Percentiles rank a stretch among this genome's conserved stretches.
Evolutionary conservation across 2,888 invertebrate species (phyloP).

Genomic region (Maniola hyperantus): DNA sequence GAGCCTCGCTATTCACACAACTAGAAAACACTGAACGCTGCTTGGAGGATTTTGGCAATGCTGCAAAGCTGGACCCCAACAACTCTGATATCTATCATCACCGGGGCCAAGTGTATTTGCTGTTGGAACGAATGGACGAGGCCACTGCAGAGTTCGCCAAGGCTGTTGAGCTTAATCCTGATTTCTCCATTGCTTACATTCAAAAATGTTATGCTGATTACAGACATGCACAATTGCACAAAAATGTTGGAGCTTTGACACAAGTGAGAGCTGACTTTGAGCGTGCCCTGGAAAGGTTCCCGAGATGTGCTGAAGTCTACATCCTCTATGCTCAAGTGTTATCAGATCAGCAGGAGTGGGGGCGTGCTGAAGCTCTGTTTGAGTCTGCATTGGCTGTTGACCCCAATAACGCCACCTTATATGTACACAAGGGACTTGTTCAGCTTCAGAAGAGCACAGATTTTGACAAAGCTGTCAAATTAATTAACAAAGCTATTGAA

Average conservation of each 20-base stretch:
- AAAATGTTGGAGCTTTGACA: slow-evolving; percentile 84
- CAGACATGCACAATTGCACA: slow-evolving; percentile 84
- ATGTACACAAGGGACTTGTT: slow-evolving; percentile 93
- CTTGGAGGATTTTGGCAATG: slow-evolving; percentile 90
- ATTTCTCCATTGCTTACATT: slow-evolving; percentile 92
- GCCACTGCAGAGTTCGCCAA: slow-evolving; percentile 92
- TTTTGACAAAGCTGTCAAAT: slow-evolving; percentile 88
- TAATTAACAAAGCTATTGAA: slow-evolving; percentile 91
- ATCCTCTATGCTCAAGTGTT: slow-evolving; percentile 95
- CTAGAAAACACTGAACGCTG: slow-evolving; percentile 88
- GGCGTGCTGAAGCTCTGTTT: slow-evolving; percentile 91
- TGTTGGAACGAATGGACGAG: slow-evolving; percentile 90
- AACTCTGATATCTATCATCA: slow-evolving; percentile 97
- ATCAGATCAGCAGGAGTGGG: slow-evolving; percentile 91
- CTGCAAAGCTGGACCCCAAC: slow-evolving; percentile 88
- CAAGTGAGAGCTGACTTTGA: slow-evolving; percentile 89
- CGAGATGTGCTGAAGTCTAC: slow-evolving; percentile 92
- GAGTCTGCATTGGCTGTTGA: slow-evolving; percentile 91
- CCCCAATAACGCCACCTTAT: slow-evolving; percentile 91
- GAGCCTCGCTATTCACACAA: slow-evolving; percentile 93
- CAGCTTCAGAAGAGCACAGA: slow-evolving; percentile 93
- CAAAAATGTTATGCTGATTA: slow-evolving; percentile 96
- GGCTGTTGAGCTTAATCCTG: slow-evolving; percentile 90
- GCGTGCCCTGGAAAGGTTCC: slow-evolving; percentile 89
- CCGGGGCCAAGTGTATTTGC: slow-evolving; percentile 92